phyloP scores from a whole-genome alignment of 2,888 invertebrate genomes.

The Matsumyia berberina region DNA sequence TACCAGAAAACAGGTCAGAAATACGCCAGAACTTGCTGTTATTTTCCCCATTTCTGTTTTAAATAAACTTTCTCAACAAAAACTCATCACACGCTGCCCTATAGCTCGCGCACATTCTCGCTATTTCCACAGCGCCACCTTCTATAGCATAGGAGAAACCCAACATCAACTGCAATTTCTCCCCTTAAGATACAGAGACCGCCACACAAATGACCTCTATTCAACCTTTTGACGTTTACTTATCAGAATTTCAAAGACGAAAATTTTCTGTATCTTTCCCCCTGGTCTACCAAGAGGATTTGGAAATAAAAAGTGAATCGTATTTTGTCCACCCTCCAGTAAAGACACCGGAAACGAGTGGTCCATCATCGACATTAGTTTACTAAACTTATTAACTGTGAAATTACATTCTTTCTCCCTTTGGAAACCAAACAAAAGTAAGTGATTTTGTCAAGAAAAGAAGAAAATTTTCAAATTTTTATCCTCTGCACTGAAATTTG shows the following conservation, averaged over 20 bases:
- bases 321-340: constrained; percentile 82
- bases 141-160: neutral
- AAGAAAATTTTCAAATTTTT: neutral
- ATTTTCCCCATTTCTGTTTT: no score
- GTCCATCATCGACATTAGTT: constrained; percentile 45
- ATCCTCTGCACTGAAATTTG: neutral
- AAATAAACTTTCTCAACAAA: neutral
- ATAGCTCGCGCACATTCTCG: no score
- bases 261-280: constrained; percentile 62
- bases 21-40: no score
- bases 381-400: constrained; percentile 26
- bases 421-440: constrained; percentile 52
- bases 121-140: constrained; percentile 13
- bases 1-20: no score
- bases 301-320: constrained; percentile 78
- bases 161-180: neutral
- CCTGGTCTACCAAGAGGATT: constrained; percentile 49
- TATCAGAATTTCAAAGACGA: constrained; percentile 66
- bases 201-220: constrained; percentile 78
- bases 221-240: constrained; percentile 83
- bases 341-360: constrained; percentile 78
- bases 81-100: neutral
- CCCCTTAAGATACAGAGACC: constrained; percentile 78
- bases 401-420: constrained; percentile 31
- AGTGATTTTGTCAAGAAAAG: constrained; percentile 33